Evolutionary conservation across 2,113 vertebrate species (phyloP).

Genomic region (Macquaria ambigua): DNA sequence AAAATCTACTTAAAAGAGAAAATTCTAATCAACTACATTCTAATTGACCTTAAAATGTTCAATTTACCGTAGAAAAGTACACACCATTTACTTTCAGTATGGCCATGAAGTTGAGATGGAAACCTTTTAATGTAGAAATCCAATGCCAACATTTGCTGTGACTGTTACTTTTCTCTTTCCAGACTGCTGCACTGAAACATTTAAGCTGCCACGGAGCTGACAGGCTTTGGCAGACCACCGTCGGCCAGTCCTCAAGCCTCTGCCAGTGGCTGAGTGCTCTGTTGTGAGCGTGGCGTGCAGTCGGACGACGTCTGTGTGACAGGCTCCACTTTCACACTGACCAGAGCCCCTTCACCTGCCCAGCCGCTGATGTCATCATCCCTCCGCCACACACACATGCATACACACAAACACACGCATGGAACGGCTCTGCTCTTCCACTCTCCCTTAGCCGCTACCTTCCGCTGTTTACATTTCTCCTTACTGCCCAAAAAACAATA

Average conservation of each 20-base stretch:
- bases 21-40: slow-evolving; percentile 33
- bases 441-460: slow-evolving; percentile 78
- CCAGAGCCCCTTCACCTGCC: slow-evolving; percentile 76
- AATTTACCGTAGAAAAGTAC: slow-evolving; percentile 57
- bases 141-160: slow-evolving; percentile 60
- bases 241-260: slow-evolving; percentile 57
- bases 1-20: slow-evolving; percentile 32
- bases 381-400: slow-evolving; percentile 49
- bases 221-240: slow-evolving; percentile 76
- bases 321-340: slow-evolving; percentile 81
- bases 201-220: slow-evolving; percentile 74
- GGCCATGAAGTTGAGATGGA: slow-evolving; percentile 49
- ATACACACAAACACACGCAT: slow-evolving; percentile 63
- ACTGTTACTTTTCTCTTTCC: slow-evolving; percentile 72
- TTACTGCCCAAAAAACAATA: slow-evolving; percentile 80
- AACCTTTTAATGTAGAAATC: slow-evolving; percentile 71
- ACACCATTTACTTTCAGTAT: slow-evolving; percentile 45
- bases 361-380: slow-evolving; percentile 81
- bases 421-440: slow-evolving; percentile 69
- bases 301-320: slow-evolving; percentile 76
- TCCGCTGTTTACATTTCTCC: slow-evolving; percentile 83
- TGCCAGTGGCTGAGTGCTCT: slow-evolving; percentile 77
- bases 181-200: slow-evolving; percentile 68
- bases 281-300: slow-evolving; percentile 73
- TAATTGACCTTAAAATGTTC: slow-evolving; percentile 61